These are phyloP conservation scores for Notodonta ziczac DNA, from an alignment of 2,888 invertebrate species.

Conservation along the genomic window DNA sequence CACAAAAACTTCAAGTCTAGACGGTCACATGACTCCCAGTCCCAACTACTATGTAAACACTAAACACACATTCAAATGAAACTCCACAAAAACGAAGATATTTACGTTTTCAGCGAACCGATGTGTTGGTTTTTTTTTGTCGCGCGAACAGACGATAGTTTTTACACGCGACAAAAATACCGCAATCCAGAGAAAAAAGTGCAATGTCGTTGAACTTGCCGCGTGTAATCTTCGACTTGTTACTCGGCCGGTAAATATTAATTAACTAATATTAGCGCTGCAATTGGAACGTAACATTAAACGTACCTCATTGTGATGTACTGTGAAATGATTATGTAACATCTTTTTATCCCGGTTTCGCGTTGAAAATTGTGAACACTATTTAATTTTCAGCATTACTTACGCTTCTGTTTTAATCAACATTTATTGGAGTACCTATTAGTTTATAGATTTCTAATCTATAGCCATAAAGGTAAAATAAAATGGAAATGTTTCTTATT, in stretches of 20 bases:
- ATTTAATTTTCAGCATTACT: not conserved
- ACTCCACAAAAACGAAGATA: not conserved
- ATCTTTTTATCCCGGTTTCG: not conserved
- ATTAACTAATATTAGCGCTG: slow-evolving; percentile 4
- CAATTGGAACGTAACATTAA: slow-evolving; percentile 15
- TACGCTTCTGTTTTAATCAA: not conserved
- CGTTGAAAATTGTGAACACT: not conserved
- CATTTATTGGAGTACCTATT: too few species aligned
- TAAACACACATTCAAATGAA: not conserved
- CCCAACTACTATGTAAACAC: not conserved
- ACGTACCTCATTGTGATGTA: not conserved
- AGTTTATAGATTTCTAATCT: too few species aligned
- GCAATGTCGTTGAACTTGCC: slow-evolving; percentile 37
- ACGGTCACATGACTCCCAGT: not conserved
- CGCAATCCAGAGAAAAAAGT: slow-evolving; percentile 27
- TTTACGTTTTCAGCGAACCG: slow-evolving; percentile 4
- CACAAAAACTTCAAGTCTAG: not conserved
- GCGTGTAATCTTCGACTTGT: slow-evolving; percentile 6
- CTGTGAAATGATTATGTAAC: not conserved
- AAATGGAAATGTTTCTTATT: too few species aligned
- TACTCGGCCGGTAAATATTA: slow-evolving; percentile 5
- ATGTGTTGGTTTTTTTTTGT: slow-evolving; percentile 18
- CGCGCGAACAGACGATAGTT: slow-evolving; percentile 14
- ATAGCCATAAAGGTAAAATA: too few species aligned
- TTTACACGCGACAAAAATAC: slow-evolving; percentile 43